Conservation (phyloP, 2,888 invertebrate genomes). For the Torymus tubicola region DNA sequence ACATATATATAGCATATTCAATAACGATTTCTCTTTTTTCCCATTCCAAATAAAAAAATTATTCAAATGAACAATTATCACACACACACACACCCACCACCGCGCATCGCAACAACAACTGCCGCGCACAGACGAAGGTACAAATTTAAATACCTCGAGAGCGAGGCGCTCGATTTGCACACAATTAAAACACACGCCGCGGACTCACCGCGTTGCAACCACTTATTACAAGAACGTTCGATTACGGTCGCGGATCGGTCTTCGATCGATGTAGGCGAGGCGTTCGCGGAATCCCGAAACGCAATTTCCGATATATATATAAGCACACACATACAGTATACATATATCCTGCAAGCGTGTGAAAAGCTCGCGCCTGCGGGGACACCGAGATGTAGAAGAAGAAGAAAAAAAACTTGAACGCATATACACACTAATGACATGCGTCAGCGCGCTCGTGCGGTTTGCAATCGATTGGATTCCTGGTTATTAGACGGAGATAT, state of each 20-base stretch:
- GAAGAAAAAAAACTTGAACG: neutral
- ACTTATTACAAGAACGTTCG: too few relatives aligned
- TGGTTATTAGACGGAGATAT: neutral
- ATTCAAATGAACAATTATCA: too few relatives aligned
- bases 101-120: too few relatives aligned
- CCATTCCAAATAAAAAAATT: too few relatives aligned
- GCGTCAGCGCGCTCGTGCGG: constrained; percentile 13
- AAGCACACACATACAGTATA: too few relatives aligned
- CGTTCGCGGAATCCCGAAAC: constrained; percentile 26
- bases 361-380: constrained; percentile 44
- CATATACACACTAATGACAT: neutral
- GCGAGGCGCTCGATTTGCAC: constrained; percentile 40
- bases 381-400: neutral
- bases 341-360: constrained; percentile 23
- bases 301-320: constrained; percentile 31
- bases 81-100: too few relatives aligned
- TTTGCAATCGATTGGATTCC: constrained; percentile 32
- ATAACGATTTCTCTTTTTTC: too few relatives aligned
- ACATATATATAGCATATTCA: too few relatives aligned
- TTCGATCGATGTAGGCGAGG: constrained; percentile 31
- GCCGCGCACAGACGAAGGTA: too few relatives aligned
- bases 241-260: neutral
- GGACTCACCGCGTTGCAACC: too few relatives aligned
- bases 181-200: constrained; percentile 36
- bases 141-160: too few relatives aligned